Evolutionary conservation across 2,797 vertebrate genomes (phyloP).

Genomic region (Sebastes diaconus): DNA sequence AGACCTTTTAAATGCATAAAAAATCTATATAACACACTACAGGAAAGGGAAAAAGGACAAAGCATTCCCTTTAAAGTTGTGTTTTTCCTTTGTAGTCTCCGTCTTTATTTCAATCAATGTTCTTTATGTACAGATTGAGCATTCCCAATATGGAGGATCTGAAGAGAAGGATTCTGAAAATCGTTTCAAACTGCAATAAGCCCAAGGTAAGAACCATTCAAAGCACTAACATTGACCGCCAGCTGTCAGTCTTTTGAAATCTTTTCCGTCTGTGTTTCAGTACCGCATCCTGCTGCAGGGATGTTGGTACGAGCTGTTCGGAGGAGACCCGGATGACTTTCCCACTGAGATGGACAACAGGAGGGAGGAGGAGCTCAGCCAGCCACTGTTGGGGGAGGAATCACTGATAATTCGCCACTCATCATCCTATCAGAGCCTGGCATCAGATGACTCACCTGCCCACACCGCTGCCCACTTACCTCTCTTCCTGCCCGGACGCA

Average conservation of each 20-base stretch:
- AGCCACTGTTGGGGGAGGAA: constrained; percentile 93
- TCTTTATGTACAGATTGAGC: constrained; percentile 85
- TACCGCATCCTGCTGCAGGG: constrained; percentile 94
- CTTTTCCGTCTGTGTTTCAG: constrained; percentile 68
- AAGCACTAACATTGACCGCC: background rate
- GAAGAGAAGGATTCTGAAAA: constrained; percentile 90
- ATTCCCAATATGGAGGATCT: constrained; percentile 96
- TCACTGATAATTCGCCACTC: constrained; percentile 87
- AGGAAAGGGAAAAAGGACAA: too few relatives aligned
- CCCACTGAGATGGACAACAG: constrained; percentile 92
- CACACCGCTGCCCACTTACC: constrained; percentile 84
- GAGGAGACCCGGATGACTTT: constrained; percentile 88
- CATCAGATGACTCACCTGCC: constrained; percentile 84
- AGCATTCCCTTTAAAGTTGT: background rate
- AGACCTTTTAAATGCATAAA: too few relatives aligned
- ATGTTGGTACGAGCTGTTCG: constrained; percentile 95
- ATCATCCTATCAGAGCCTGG: constrained; percentile 85
- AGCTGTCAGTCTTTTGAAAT: background rate
- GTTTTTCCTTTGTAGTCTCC: background rate
- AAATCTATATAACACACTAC: too few relatives aligned
- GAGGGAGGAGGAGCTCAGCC: constrained; percentile 82
- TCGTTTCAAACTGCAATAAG: constrained; percentile 93
- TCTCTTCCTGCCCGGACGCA: constrained; percentile 90
- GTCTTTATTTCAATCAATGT: background rate
- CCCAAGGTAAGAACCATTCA: constrained; percentile 88